Percentiles rank a stretch among this genome's conserved stretches.
phyloP scores from a whole-genome alignment of 2,888 invertebrate species.

The Cosmia trapezina region DNA sequence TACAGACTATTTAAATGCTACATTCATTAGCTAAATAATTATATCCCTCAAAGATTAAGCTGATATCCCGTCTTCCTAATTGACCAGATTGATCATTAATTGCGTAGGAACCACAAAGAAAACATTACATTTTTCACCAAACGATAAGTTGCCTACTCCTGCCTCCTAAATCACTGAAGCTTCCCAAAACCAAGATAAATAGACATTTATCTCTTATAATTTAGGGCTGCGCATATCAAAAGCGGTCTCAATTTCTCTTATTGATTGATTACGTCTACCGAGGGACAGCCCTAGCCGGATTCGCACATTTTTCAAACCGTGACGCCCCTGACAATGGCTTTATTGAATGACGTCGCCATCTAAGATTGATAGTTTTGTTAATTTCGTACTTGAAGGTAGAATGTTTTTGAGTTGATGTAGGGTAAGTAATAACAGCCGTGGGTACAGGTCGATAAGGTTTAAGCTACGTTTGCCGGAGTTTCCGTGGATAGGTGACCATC shows the following conservation, averaged over 20 bases:
- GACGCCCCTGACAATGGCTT: slow-evolving; percentile 73
- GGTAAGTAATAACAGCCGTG: too few relatives aligned
- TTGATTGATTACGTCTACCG: slow-evolving; percentile 76
- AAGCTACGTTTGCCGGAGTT: too few relatives aligned
- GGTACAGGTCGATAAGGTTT: too few relatives aligned
- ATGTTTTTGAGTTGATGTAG: slow-evolving; percentile 24
- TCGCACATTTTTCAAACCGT: slow-evolving; percentile 77
- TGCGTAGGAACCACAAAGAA: neutral
- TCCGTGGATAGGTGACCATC: too few relatives aligned
- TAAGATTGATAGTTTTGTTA: slow-evolving; percentile 72
- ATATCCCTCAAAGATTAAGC: neutral
- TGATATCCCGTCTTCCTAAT: neutral
- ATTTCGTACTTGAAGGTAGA: slow-evolving; percentile 60
- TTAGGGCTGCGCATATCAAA: slow-evolving; percentile 63
- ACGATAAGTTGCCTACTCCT: slow-evolving; percentile 2
- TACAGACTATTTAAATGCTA: neutral
- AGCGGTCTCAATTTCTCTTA: slow-evolving; percentile 77
- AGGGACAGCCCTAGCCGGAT: slow-evolving; percentile 66
- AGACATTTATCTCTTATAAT: slow-evolving; percentile 56
- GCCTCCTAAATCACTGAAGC: slow-evolving; percentile 38
- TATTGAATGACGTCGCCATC: slow-evolving; percentile 70
- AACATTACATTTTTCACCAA: neutral
- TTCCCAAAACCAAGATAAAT: slow-evolving; percentile 54
- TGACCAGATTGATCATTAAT: neutral
- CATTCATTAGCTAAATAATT: neutral